Conservation (phyloP, 2,797 vertebrate species). For the Phyllotis vaccarum region DNA sequence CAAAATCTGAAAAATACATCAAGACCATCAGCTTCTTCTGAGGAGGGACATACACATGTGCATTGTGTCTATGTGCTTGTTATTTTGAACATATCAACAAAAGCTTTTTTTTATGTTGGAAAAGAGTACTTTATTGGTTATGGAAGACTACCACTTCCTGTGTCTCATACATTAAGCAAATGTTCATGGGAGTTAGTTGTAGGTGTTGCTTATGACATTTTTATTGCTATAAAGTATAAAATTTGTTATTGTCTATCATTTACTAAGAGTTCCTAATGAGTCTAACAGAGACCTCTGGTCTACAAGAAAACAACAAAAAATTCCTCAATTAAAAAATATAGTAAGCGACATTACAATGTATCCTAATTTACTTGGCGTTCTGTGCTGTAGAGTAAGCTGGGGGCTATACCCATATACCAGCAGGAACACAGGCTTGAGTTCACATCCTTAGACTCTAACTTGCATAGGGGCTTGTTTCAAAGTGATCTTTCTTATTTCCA, state of each 20-base stretch:
- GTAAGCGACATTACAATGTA: conserved; percentile 46
- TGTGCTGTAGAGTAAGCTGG: neutral
- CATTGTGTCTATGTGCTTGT: neutral
- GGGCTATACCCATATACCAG: neutral
- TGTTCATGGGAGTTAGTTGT: conserved; percentile 23
- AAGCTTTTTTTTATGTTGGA: conserved; percentile 45
- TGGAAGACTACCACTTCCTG: neutral
- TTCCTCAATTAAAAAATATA: neutral
- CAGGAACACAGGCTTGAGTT: neutral
- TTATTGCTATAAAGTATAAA: conserved; percentile 56
- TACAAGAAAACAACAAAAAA: conserved; percentile 12
- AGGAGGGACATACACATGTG: neutral
- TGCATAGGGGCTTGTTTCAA: neutral
- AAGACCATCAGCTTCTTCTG: neutral
- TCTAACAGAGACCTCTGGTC: conserved; percentile 46
- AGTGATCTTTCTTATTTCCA: neutral
- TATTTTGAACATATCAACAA: neutral
- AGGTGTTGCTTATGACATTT: neutral
- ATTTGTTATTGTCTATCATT: neutral
- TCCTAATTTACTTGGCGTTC: neutral
- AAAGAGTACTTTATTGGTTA: conserved; percentile 19
- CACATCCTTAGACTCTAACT: neutral
- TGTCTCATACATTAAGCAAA: conserved; percentile 33
- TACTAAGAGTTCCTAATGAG: conserved; percentile 6
- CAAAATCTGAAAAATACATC: conserved; percentile 17